Percentiles rank a stretch among this genome's conserved stretches.
phyloP scores from a whole-genome alignment of 2,888 invertebrate genomes.

The Lingula anatina region DNA sequence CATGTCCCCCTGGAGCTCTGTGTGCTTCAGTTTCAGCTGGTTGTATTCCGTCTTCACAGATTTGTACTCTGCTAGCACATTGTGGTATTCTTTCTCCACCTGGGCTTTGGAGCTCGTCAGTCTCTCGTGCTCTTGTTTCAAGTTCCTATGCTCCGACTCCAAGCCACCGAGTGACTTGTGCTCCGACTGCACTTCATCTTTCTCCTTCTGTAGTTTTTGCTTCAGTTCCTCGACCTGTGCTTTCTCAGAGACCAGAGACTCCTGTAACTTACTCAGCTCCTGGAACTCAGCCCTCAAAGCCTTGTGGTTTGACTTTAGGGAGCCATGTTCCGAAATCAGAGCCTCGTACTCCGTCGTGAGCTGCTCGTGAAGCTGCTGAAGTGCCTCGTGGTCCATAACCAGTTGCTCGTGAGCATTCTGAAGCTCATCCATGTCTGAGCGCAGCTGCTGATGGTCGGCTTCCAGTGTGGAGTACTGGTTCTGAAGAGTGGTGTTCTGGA shows the following conservation, averaged over 20 bases:
- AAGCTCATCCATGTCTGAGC: slow-evolving; percentile 72
- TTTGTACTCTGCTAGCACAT: slow-evolving; percentile 60
- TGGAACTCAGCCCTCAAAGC: slow-evolving; percentile 61
- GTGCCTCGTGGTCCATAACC: slow-evolving; percentile 70
- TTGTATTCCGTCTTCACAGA: slow-evolving; percentile 73
- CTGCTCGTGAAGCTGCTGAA: slow-evolving; percentile 88
- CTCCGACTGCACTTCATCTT: slow-evolving; percentile 69
- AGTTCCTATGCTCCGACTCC: slow-evolving; percentile 52
- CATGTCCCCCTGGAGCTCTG: slow-evolving; percentile 80
- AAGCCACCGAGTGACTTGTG: slow-evolving; percentile 74
- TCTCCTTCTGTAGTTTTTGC: slow-evolving; percentile 70
- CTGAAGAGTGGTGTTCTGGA: slow-evolving; percentile 83
- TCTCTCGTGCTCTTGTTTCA: slow-evolving; percentile 31
- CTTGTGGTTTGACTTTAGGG: slow-evolving; percentile 69
- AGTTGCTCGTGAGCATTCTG: slow-evolving; percentile 83
- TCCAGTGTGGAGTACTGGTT: slow-evolving; percentile 80
- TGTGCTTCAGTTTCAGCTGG: slow-evolving; percentile 71
- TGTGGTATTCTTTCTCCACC: slow-evolving; percentile 29
- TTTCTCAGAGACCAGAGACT: too few species aligned
- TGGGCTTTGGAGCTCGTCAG: slow-evolving; percentile 24
- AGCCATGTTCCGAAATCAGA: slow-evolving; percentile 75
- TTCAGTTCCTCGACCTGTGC: too few species aligned
- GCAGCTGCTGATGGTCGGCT: slow-evolving; percentile 64
- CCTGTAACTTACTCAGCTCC: not conserved
- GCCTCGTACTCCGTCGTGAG: slow-evolving; percentile 85